A percentile compares a stretch with the other conserved stretches of the same genome.
Conservation (phyloP, 2,113 vertebrate genomes). For the Pachypanchax playfairii region DNA sequence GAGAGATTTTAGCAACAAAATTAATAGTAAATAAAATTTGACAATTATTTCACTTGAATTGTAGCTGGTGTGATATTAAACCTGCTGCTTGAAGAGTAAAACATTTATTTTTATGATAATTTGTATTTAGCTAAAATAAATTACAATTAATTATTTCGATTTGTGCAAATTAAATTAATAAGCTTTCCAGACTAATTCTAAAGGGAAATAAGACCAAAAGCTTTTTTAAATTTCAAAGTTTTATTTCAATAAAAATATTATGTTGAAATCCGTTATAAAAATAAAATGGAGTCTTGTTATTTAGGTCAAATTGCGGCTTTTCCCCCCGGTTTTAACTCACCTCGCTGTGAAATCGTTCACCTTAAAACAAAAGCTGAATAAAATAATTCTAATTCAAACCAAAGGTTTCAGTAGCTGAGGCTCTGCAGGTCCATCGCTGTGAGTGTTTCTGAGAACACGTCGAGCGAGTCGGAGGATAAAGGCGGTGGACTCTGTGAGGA, state of each 20-base stretch:
- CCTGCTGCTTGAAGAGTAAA: too few relatives aligned
- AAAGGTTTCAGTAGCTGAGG: constrained; percentile 87
- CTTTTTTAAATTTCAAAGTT: constrained; percentile 79
- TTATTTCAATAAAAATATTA: constrained; percentile 93
- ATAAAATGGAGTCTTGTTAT: constrained; percentile 80
- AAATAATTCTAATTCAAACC: constrained; percentile 11
- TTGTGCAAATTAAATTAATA: constrained; percentile 9
- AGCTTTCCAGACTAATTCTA: background rate
- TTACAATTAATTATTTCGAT: constrained; percentile 15
- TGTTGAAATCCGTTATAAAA: constrained; percentile 90
- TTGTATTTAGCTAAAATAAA: too few relatives aligned
- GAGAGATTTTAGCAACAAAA: too few relatives aligned
- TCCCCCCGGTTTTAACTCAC: constrained; percentile 77
- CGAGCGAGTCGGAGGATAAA: constrained; percentile 91
- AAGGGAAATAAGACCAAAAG: constrained; percentile 52
- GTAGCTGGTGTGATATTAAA: too few relatives aligned
- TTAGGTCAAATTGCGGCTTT: background rate
- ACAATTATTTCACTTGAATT: too few relatives aligned
- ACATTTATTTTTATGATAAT: too few relatives aligned
- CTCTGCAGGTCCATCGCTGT: constrained; percentile 95
- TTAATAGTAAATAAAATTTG: too few relatives aligned
- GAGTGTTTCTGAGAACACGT: constrained; percentile 96
- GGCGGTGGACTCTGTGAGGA: constrained; percentile 89
- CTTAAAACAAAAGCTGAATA: constrained; percentile 52
- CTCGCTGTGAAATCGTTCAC: constrained; percentile 73